Percentiles rank a stretch among this genome's conserved stretches.
Evolutionary conservation across 2,113 vertebrate species (phyloP).

Genomic region (Triplophysa dalaica): DNA sequence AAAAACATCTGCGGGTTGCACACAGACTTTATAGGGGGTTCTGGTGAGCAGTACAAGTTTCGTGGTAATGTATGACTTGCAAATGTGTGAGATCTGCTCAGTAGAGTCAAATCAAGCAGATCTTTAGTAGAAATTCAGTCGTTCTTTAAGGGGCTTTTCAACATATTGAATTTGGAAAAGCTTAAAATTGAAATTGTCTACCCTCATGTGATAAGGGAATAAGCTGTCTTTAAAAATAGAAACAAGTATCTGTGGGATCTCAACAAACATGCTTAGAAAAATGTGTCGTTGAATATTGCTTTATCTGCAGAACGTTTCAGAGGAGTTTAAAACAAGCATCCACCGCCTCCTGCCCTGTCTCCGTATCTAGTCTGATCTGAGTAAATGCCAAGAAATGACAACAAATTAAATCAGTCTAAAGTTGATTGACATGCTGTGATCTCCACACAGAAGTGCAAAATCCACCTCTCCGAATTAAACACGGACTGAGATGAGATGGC

Average conservation of each 20-base stretch:
- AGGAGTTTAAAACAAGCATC: not conserved
- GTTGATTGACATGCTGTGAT: slow-evolving; percentile 3
- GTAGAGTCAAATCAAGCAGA: not conserved
- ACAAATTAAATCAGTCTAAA: slow-evolving; percentile 15
- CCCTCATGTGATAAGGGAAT: not conserved
- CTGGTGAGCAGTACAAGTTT: not conserved
- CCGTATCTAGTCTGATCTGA: not conserved
- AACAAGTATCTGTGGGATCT: not conserved
- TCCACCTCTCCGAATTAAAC: slow-evolving; percentile 2
- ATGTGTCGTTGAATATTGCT: not conserved
- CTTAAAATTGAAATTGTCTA: slow-evolving; percentile 12
- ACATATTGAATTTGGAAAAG: not conserved
- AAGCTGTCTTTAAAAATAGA: not conserved
- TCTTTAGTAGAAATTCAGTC: not conserved
- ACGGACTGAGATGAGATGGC: slow-evolving; percentile 11
- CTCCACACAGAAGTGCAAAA: not conserved
- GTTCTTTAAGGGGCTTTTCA: not conserved
- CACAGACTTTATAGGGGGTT: not conserved
- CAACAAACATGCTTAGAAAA: not conserved
- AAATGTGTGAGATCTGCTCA: not conserved
- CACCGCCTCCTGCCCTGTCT: not conserved
- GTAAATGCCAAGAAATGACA: not conserved
- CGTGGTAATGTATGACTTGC: not conserved
- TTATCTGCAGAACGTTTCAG: not conserved
- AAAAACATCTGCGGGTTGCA: not conserved